Base-by-base conservation (phyloP, 2,888 invertebrate species). In the Hesperia comma region DNA sequence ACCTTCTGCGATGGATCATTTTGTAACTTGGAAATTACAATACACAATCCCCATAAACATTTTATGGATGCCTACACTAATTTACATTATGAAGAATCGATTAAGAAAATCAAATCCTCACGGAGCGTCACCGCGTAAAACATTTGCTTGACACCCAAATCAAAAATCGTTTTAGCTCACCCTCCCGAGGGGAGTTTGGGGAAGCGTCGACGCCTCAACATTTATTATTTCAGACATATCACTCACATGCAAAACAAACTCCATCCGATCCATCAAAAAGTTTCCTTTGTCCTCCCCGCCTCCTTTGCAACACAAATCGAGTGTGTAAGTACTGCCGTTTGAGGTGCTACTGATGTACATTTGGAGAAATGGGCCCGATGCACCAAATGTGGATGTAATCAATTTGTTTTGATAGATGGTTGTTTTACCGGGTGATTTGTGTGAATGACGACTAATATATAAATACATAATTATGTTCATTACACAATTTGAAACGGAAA, bases 151-250 rank as follows among this genome's bases (percentile, higher is more conserved):
- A 92, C 92, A 91, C 92, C 92, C 92, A 90, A 92, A 92, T 92
- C 92, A 92, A 92, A 92, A 92, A 92, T 91, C 92, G 92, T 90
- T 92, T 92, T 92, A 89, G 87, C 87, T 82, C 88, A 87, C 90
- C 91, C 90, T 84, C 82, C 77, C 74, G 72, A 77, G 83, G 83
- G 87, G 84, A 79, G 82, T 80, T 73, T 79, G 82, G 87, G 87
- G 88, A 86, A 84, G 86, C 88, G 88, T 86, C 90, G 91, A 89
- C 91, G 92, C 92, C 91, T 91, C 90, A 92, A 91, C 92, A 92
- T 92, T 92, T 92, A 92, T 92, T 92, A 92, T 92, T 92, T 91
- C 90, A 92, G 92, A 92, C 92, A 90, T 92, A 92, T 92, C 92
- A 92, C 92, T 92, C 92, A 89, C 92, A 92, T 92, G 92, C 92